Conservation (phyloP, 2,797 vertebrate genomes). For the Toxotes lorentzi region DNA sequence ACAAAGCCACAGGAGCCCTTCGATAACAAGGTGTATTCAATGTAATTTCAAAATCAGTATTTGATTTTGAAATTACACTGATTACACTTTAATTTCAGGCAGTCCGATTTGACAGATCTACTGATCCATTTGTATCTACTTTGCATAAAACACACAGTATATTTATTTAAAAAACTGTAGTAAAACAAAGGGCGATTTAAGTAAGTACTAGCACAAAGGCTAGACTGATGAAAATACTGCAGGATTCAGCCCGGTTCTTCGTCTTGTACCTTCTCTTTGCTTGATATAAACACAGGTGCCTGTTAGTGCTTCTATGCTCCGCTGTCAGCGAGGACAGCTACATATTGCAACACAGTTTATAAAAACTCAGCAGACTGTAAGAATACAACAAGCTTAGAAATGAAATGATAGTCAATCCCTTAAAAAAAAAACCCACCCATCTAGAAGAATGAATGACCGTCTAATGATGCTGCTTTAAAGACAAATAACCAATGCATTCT, state of each 20-base stretch:
- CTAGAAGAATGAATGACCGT: slow-evolving; percentile 69
- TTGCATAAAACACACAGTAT: neutral
- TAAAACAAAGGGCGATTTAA: slow-evolving; percentile 18
- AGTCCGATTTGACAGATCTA: neutral
- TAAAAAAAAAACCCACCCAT: slow-evolving; percentile 25
- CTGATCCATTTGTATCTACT: slow-evolving; percentile 1
- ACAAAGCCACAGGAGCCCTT: slow-evolving; percentile 25
- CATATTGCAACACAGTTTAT: slow-evolving; percentile 68
- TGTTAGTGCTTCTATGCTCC: slow-evolving; percentile 78
- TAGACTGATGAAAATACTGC: neutral
- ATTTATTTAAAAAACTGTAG: slow-evolving; percentile 19
- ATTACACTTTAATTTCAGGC: neutral
- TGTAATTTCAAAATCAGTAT: slow-evolving; percentile 2
- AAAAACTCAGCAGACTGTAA: slow-evolving; percentile 63
- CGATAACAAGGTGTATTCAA: neutral
- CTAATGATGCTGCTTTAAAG: slow-evolving; percentile 78
- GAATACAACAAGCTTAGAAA: slow-evolving; percentile 69
- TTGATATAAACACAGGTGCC: slow-evolving; percentile 83
- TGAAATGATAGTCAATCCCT: slow-evolving; percentile 76
- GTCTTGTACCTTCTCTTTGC: slow-evolving; percentile 64
- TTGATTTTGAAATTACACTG: neutral
- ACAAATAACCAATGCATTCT: slow-evolving; percentile 78
- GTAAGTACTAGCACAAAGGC: slow-evolving; percentile 12
- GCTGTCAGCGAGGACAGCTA: slow-evolving; percentile 56
- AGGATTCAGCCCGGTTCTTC: slow-evolving; percentile 66